Percentiles rank a stretch among this genome's conserved stretches.
Evolutionary conservation across 2,888 invertebrate species (phyloP).

Genomic region (Clostera curtula): DNA sequence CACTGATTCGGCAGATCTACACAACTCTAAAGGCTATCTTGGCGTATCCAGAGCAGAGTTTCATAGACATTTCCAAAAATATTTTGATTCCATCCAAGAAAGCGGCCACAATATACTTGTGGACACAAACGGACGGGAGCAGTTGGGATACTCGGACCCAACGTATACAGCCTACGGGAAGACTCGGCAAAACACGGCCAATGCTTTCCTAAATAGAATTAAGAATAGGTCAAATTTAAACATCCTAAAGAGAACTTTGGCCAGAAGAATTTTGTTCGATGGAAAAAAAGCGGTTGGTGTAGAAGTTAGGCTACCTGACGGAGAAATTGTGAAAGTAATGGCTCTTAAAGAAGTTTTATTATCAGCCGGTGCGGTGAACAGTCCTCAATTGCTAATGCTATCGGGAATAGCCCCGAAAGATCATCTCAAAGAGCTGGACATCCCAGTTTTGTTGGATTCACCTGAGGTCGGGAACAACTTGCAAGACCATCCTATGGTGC

Average conservation of each 20-base stretch:
- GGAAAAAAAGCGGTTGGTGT: slow-evolving; percentile 30
- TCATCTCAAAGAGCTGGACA: slow-evolving; percentile 31
- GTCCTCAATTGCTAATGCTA: slow-evolving; percentile 44
- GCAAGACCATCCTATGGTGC: slow-evolving; percentile 39
- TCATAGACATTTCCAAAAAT: slow-evolving; percentile 39
- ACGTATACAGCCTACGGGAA: slow-evolving; percentile 25
- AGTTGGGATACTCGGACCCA: slow-evolving; percentile 33
- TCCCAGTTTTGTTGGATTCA: slow-evolving; percentile 28
- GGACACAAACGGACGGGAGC: slow-evolving; percentile 34
- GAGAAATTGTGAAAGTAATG: slow-evolving; percentile 16
- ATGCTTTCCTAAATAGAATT: slow-evolving; percentile 32
- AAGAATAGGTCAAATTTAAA: slow-evolving; percentile 34
- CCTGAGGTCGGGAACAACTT: slow-evolving; percentile 41
- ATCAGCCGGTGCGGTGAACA: slow-evolving; percentile 42
- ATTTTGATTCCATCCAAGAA: slow-evolving; percentile 33
- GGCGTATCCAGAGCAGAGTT: slow-evolving; percentile 35
- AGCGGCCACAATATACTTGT: slow-evolving; percentile 30
- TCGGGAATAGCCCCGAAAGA: slow-evolving; percentile 44
- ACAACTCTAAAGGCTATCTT: slow-evolving; percentile 28
- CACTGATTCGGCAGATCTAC: slow-evolving; percentile 37
- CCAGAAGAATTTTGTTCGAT: slow-evolving; percentile 33
- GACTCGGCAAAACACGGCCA: slow-evolving; percentile 34
- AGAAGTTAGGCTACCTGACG: slow-evolving; percentile 25
- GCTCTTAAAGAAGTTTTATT: slow-evolving; percentile 39
- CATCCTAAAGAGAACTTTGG: slow-evolving; percentile 34